Evolutionary conservation across 2,113 vertebrate species (phyloP).

Genomic region (Hiodon alosoides): DNA sequence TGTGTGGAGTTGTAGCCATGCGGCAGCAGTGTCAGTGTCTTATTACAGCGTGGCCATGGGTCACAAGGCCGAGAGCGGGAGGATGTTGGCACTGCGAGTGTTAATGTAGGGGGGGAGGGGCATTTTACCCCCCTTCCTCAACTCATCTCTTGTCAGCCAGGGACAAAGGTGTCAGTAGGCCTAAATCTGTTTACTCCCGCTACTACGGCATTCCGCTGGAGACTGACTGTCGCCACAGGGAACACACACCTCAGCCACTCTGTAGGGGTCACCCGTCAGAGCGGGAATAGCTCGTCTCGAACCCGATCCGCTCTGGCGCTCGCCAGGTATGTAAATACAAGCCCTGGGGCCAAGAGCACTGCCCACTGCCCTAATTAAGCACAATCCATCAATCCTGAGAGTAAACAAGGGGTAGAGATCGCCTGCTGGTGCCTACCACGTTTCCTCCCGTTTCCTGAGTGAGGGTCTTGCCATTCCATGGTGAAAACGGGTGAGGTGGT

Average conservation of each 20-base stretch:
- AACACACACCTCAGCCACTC: conserved; percentile 55
- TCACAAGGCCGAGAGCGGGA: not conserved
- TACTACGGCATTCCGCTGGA: conserved; percentile 69
- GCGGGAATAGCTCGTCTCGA: conserved; percentile 61
- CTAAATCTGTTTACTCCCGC: conserved; percentile 60
- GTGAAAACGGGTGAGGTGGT: not conserved
- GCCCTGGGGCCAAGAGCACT: conserved; percentile 37
- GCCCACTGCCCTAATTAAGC: conserved; percentile 48
- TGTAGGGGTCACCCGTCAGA: conserved; percentile 56
- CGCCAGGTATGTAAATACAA: conserved; percentile 62
- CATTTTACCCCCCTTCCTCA: conserved; percentile 44
- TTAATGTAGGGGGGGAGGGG: conserved; percentile 48
- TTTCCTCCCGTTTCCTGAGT: not conserved
- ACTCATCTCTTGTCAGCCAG: conserved; percentile 37
- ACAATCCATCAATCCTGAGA: conserved; percentile 59
- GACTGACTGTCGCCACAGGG: conserved; percentile 71
- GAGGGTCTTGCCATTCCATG: not conserved
- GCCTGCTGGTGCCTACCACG: not conserved
- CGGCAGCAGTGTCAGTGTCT: conserved; percentile 56
- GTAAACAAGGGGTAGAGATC: conserved; percentile 51
- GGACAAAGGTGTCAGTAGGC: conserved; percentile 53
- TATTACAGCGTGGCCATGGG: conserved; percentile 39
- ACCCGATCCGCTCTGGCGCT: conserved; percentile 56
- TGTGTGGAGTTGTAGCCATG: conserved; percentile 44
- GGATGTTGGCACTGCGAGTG: conserved; percentile 41